Evolutionary conservation across 2,113 vertebrate genomes (phyloP).

Genomic region (Dicaeum eximium): DNA sequence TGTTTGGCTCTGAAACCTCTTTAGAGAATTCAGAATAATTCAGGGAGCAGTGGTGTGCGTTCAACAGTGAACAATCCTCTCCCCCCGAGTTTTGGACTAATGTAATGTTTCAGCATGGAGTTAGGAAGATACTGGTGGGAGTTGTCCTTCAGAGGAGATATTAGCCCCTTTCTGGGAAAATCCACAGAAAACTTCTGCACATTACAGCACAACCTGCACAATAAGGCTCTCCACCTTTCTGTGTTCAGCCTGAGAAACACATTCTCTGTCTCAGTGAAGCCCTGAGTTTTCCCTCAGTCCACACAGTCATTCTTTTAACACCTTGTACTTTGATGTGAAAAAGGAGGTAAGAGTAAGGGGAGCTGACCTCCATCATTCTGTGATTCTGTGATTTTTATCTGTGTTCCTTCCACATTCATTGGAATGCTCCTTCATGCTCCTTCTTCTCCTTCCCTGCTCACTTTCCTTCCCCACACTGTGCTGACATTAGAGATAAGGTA

Average conservation of each 20-base stretch:
- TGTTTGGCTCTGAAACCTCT: background rate
- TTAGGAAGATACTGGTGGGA: background rate
- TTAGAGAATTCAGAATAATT: background rate
- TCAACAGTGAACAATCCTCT: background rate
- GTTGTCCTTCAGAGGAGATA: background rate
- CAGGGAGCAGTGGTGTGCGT: background rate
- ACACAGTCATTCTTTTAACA: background rate
- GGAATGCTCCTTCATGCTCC: rapidly evolving
- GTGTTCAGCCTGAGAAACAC: background rate
- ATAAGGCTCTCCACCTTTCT: background rate
- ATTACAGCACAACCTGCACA: background rate
- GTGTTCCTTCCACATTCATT: background rate
- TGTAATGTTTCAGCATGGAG: background rate
- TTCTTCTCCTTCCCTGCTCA: background rate
- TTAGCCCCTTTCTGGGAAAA: background rate
- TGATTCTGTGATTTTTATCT: background rate
- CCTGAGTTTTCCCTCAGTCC: background rate
- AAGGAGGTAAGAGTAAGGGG: background rate
- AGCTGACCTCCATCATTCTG: background rate
- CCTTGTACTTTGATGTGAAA: background rate
- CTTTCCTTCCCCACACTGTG: background rate
- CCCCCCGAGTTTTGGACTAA: background rate
- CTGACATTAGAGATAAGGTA: background rate
- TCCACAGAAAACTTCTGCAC: background rate
- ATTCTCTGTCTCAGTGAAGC: background rate